Evolutionary conservation across 2,797 vertebrate species (phyloP).

Genomic region (Chelon labrosus): DNA sequence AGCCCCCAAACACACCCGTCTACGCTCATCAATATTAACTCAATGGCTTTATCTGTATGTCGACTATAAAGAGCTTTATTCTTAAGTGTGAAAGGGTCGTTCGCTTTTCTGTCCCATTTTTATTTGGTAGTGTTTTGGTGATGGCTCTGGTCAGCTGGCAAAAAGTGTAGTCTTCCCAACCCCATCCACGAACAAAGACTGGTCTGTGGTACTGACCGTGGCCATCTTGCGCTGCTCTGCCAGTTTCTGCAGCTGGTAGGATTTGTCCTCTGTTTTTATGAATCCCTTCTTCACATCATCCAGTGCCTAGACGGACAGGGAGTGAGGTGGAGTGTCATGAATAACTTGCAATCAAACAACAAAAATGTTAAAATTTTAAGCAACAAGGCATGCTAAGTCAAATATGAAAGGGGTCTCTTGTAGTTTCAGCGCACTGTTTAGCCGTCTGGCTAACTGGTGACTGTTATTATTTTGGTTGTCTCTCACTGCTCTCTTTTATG

Average conservation of each 20-base stretch:
- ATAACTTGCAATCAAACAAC: slow-evolving; percentile 2
- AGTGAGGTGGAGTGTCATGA: slow-evolving; percentile 3
- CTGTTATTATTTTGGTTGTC: not conserved
- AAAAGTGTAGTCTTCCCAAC: slow-evolving; percentile 46
- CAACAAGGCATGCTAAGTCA: not conserved
- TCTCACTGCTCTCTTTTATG: not conserved
- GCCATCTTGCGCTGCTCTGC: slow-evolving; percentile 98
- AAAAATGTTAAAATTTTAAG: slow-evolving; percentile 27
- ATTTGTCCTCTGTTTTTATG: slow-evolving; percentile 97
- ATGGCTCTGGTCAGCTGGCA: slow-evolving; percentile 61
- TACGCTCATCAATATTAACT: slow-evolving; percentile 20
- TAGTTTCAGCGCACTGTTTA: not conserved
- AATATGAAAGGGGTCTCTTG: not conserved
- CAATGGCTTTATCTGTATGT: slow-evolving; percentile 19
- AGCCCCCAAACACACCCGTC: too few species aligned
- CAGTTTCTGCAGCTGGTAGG: slow-evolving; percentile 97
- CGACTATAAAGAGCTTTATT: slow-evolving; percentile 10
- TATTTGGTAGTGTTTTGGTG: slow-evolving; percentile 59
- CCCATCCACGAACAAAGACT: slow-evolving; percentile 73
- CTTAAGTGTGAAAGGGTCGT: slow-evolving; percentile 29
- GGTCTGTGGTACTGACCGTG: slow-evolving; percentile 89
- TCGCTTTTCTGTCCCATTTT: slow-evolving; percentile 36
- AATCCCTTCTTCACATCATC: slow-evolving; percentile 98
- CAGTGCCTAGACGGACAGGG: slow-evolving; percentile 78
- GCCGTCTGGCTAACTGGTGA: not conserved